phyloP scores from a whole-genome alignment of 2,113 vertebrate species.

The Sceloporus tristichus region DNA sequence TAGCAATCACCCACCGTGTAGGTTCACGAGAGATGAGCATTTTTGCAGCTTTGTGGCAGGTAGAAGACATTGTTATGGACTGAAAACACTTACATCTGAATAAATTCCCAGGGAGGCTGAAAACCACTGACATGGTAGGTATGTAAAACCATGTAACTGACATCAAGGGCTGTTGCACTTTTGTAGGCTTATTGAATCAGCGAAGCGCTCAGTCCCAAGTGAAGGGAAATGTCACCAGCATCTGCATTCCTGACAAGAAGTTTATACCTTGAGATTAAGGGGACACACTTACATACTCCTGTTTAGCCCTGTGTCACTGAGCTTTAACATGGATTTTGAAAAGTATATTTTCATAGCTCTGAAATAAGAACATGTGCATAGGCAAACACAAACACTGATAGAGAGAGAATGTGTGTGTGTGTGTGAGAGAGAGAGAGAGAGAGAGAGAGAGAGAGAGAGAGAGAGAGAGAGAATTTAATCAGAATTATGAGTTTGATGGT shows the following conservation, averaged over 20 bases:
- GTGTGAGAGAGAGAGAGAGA: neutral
- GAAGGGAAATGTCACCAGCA: constrained; percentile 65
- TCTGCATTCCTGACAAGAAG: constrained; percentile 70
- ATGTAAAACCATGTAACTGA: constrained; percentile 79
- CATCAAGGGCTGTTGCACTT: constrained; percentile 77
- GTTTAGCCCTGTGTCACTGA: constrained; percentile 43
- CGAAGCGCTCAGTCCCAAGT: constrained; percentile 70
- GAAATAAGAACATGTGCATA: constrained; percentile 43
- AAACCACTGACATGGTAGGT: constrained; percentile 73
- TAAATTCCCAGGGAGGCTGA: constrained; percentile 74
- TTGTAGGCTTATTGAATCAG: constrained; percentile 78
- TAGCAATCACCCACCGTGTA: constrained; percentile 56
- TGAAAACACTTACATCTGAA: constrained; percentile 71
- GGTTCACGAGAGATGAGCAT: constrained; percentile 59
- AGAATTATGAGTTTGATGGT: neutral
- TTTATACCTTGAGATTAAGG: constrained; percentile 64
- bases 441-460: neutral
- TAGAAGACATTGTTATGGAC: constrained; percentile 73
- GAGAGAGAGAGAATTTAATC: neutral
- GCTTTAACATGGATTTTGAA: constrained; percentile 56
- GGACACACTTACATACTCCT: constrained; percentile 58
- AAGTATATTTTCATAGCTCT: constrained; percentile 64
- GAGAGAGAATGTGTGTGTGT: too few relatives aligned
- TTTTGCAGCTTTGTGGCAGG: constrained; percentile 65
- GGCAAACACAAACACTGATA: neutral